Base-by-base conservation (phyloP, 2,888 invertebrate species). In the Lochmaea capreae region DNA sequence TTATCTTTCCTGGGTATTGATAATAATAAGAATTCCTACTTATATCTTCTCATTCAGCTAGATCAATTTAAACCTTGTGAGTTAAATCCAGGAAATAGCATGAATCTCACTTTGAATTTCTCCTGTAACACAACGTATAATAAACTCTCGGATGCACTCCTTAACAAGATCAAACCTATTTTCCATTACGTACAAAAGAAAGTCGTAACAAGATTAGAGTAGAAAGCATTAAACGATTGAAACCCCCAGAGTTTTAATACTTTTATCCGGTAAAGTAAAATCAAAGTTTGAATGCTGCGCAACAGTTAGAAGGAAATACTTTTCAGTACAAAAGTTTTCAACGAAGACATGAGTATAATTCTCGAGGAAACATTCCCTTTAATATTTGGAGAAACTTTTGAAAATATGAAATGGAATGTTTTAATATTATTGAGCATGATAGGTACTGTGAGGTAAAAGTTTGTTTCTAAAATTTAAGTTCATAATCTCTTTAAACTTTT, bases 151-250 rank as follows among this genome's bases (percentile, higher is more conserved):
- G 63, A 70, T 70, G 70, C 72, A 72, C 49, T 14, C 49, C 54
- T 54, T 54, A 72, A 72, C 72, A 65, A 72, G 58, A 72, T 72
- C 57, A 72, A 67, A 72, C 67, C 46, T 72, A 72, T 72, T 67
- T 67, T 67, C 72, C 54, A 63, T 67, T 72, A 67, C 67, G 67
- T 54, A 72, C 72, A 72, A 72, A 72, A 72, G 63, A 72, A 67
- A 63, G 63, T 67, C 67, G 54, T 72, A 72, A 73, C 66, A 75
- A 70, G 72, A 75, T 75, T 75, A 75, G 66, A 73, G 72, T 68
- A 70, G 68, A 73, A 75, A 70, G 72, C 71, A 70, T 75, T 75
- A 72, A 75, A 75, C 72, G 72, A 75, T 72, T 75, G 65, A 72
- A 72, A 67, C 73, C 73, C 59, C 67, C 57, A 52, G 72, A 73